A percentile compares a stretch with the other conserved stretches of the same genome.
These are phyloP conservation scores for Aphaenogaster rudis DNA, from an alignment of 1,140 invertebrate genomes.

Conservation along the genomic window DNA sequence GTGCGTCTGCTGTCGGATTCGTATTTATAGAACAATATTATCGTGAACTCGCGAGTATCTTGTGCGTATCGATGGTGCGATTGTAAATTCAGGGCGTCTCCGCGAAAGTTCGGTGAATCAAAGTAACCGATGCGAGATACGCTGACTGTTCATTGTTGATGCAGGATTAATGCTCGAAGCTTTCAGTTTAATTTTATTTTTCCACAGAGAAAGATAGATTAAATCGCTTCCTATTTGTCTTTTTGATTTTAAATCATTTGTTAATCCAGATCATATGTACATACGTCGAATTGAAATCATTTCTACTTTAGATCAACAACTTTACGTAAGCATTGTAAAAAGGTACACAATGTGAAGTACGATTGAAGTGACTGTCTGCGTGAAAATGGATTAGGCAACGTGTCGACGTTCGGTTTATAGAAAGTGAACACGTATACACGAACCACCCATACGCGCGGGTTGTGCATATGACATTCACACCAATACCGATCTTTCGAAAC, in stretches of 20 bases:
- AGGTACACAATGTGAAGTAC: not conserved
- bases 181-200: not conserved
- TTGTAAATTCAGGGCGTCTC: slow-evolving; percentile 38
- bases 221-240: not conserved
- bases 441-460: slow-evolving; percentile 26
- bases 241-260: not conserved
- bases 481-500: slow-evolving; percentile 59
- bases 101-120: slow-evolving; percentile 33
- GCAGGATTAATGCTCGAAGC: not conserved
- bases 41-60: slow-evolving; percentile 49
- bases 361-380: slow-evolving; percentile 26
- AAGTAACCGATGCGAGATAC: slow-evolving; percentile 45
- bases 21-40: slow-evolving; percentile 84
- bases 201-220: not conserved
- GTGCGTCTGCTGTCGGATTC: slow-evolving; percentile 76
- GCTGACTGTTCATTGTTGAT: slow-evolving; percentile 8
- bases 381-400: slow-evolving; percentile 34
- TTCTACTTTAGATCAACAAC: slow-evolving; percentile 27
- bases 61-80: slow-evolving; percentile 8
- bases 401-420: slow-evolving; percentile 41
- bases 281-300: slow-evolving; percentile 1
- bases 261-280: not conserved
- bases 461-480: slow-evolving; percentile 45
- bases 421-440: slow-evolving; percentile 45
- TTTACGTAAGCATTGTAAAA: slow-evolving; percentile 6